Evolutionary conservation across 2,113 vertebrate genomes (phyloP), one percentile per base, ranked within the genome.

Genomic region (Lagopus leucura): DNA sequence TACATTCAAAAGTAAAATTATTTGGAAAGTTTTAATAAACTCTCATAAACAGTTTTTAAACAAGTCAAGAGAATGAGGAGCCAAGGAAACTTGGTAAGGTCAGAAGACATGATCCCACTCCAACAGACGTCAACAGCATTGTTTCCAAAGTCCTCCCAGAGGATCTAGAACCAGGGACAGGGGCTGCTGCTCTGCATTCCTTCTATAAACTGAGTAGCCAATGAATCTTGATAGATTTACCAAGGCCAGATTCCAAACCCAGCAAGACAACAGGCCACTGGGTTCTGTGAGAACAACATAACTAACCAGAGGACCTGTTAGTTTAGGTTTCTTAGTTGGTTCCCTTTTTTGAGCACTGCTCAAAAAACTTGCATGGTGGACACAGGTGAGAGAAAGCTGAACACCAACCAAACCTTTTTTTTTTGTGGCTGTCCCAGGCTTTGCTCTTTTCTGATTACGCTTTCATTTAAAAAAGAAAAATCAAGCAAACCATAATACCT

Each of bases 21-120:
- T 91, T 92, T 88, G 93, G 96, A 96, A 96, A 94, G 65, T 94
- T 84, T 95, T 66, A 93, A 63, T 87, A 65, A 79, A 89, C 22
- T 74, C 20, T 91, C 18, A 5, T 64, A 85, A 94, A 18, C 52
- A 48, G 7, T 34, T 92, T 34, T 92, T 93, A 93, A 89, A 60
- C 36, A 42, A 92, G 57, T 47, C 1, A 34, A 83, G 87, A 94
- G 87, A 94, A 77, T 3, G 8, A 88, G 69, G 12, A 93, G 57
- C 69, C 74, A 34, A 92, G 82, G 87, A 94, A 95, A 86, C 50
- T 93, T 81, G 69, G 47, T 91, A 73, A 95, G 92, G 92, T 94
- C 84, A 93, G n/a, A 95, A 79, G 72, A 83, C n/a, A 21, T 24
- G 82, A 86, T 83, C 60, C 20, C 69, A 24, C 65, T 88, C 55